Percentiles rank a stretch among this genome's conserved stretches.
These are phyloP conservation scores for Tetranychus truncatus DNA, from an alignment of 2,888 invertebrate genomes.

Conservation along the genomic window DNA sequence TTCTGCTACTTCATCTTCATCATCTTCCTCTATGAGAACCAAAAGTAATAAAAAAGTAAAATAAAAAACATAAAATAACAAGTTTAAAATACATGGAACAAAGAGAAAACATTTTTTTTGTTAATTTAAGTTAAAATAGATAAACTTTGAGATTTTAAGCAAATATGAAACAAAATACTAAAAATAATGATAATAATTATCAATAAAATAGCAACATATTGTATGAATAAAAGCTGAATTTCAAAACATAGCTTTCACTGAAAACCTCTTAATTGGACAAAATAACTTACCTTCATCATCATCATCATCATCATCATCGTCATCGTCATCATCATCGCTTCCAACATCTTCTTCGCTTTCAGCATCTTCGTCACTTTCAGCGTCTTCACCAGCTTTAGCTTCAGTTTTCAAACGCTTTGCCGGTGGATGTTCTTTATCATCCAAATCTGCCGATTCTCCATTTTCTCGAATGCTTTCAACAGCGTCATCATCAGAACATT, in stretches of 20 bases:
- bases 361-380: conserved; percentile 65
- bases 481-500: conserved; percentile 65
- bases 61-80: not conserved
- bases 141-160: too few relatives aligned
- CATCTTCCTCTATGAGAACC: not conserved
- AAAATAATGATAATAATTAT: too few relatives aligned
- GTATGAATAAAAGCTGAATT: too few relatives aligned
- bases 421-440: not conserved
- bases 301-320: not conserved
- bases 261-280: too few relatives aligned
- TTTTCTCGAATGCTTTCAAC: conserved; percentile 87
- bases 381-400: conserved; percentile 55
- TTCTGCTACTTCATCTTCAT: not conserved
- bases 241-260: too few relatives aligned
- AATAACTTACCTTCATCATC: not conserved
- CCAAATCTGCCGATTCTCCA: not conserved
- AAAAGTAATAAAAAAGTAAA: not conserved
- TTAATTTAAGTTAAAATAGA: too few relatives aligned
- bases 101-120: not conserved
- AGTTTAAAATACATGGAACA: not conserved
- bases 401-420: not conserved
- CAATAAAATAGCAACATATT: too few relatives aligned
- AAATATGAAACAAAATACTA: too few relatives aligned
- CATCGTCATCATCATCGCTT: conserved; percentile 31
- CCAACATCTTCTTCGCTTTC: conserved; percentile 47